Evolutionary conservation across 2,888 invertebrate genomes (phyloP), one percentile per base, ranked within the genome.

Genomic region (Neuroscelio doddi): DNA sequence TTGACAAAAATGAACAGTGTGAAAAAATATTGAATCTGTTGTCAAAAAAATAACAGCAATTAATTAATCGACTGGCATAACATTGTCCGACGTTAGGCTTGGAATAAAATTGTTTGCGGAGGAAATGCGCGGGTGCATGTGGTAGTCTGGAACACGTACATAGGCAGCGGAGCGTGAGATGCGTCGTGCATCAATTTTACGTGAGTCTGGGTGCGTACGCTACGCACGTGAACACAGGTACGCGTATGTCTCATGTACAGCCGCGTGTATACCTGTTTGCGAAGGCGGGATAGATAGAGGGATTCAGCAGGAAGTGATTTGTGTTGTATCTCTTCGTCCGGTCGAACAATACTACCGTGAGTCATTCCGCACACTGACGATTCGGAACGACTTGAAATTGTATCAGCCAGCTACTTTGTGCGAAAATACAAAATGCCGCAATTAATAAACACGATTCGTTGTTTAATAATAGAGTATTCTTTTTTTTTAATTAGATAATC

Each of bases 301-400:
- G 74, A 73, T 74, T 73, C 71, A 75, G 76, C 80, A 80, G 80
- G 80, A 80, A 80, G 75, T 78, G 78, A 80, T 80, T 80, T 79
- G 79, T 74, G 78, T 73, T 75, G 73, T 77, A 78, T 79, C 77
- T 77, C 68, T 64, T 73, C 77, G 77, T 79, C 78, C 79, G 76
- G 75, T 71, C 69, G 73, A 73, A 79, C 75, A 80, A 80, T 77
- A 70, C 78, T 63, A 59, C 68, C 67, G 74, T 80, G 80, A 80
- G 72, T 80, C 80, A 80, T 79, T 73, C 70, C 51, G 71, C 59
- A 72, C 69, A 66, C 70, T 69, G 69, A 76, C 72, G 74, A 76
- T 70, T 69, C 72, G 71, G 71, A 76, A 73, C 50, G 46, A 51
- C 51, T 63, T 47, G 52, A 57, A 57, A 63, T 1, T 51, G 24